Conservation (phyloP, 1,140 invertebrate species). For the Elysia chlorotica region DNA sequence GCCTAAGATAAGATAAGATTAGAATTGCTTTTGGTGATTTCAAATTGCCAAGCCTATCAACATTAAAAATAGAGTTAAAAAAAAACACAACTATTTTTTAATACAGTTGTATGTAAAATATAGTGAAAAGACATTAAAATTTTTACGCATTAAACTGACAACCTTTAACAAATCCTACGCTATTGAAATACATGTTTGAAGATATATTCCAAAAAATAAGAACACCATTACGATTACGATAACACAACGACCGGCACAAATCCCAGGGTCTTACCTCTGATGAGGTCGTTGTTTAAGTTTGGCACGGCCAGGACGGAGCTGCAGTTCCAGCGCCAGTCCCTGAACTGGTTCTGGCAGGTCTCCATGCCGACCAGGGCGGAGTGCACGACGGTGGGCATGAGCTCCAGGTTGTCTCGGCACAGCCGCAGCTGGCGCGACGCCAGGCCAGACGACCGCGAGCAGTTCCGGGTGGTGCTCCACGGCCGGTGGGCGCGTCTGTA, state of each 20-base stretch:
- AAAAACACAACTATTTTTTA: neutral
- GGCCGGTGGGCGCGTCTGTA: conserved; percentile 32
- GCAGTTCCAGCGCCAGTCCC: conserved; percentile 82
- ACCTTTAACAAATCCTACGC: neutral
- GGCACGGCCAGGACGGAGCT: conserved; percentile 77
- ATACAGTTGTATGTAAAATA: neutral
- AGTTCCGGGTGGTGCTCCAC: conserved; percentile 38
- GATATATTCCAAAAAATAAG: neutral
- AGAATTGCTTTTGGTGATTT: neutral
- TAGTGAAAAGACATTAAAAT: neutral
- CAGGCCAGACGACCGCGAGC: conserved; percentile 65
- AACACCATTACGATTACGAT: neutral
- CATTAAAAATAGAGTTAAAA: neutral
- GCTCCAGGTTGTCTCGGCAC: conserved; percentile 77
- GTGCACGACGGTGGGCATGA: conserved; percentile 76
- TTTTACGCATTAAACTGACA: neutral
- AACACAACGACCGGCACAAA: neutral
- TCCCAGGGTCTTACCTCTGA: conserved; percentile 69
- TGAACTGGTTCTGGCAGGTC: conserved; percentile 76
- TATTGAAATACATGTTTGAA: neutral
- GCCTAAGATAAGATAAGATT: too few species aligned
- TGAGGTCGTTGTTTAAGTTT: conserved; percentile 78
- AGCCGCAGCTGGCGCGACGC: conserved; percentile 76
- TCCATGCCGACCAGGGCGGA: conserved; percentile 73
- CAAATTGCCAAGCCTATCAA: too few species aligned